Percentiles rank a stretch among this genome's conserved stretches.
These are phyloP conservation scores for Drosophila gaucha DNA, from an alignment of 2,888 invertebrate species.

Conservation along the genomic window DNA sequence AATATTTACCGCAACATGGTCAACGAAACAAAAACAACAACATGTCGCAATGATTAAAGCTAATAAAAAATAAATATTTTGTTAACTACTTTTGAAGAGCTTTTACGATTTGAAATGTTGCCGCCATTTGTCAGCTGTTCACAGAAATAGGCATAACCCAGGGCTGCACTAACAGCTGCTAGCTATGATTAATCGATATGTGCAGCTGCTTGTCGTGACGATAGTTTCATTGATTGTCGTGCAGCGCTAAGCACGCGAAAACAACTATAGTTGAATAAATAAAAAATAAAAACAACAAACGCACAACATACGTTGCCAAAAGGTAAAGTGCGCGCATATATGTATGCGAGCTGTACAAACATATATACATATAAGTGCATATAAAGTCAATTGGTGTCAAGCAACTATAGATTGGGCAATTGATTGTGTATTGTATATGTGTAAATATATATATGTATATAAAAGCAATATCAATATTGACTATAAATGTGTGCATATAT, in stretches of 20 bases:
- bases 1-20: constrained; percentile 20
- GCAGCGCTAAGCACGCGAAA: constrained; percentile 34
- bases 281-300: constrained; percentile 17
- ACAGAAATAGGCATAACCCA: constrained; percentile 19
- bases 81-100: neutral
- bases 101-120: neutral
- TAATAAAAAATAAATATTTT: neutral
- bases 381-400: constrained; percentile 1
- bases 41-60: neutral
- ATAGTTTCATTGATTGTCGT: constrained; percentile 18
- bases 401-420: constrained; percentile 5
- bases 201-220: neutral
- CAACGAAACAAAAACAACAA: neutral
- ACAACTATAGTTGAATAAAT: constrained; percentile 40
- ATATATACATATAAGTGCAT: neutral
- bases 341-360: neutral
- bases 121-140: constrained; percentile 29
- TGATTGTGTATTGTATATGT: constrained; percentile 2
- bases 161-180: constrained; percentile 14
- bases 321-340: constrained; percentile 46
- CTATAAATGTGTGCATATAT: constrained; percentile 10
- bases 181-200: constrained; percentile 10
- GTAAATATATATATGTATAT: neutral
- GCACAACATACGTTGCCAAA: constrained; percentile 61
- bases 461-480: constrained; percentile 1